Evolutionary conservation across 2,797 vertebrate species (phyloP).

Genomic region (Tapirus indicus): DNA sequence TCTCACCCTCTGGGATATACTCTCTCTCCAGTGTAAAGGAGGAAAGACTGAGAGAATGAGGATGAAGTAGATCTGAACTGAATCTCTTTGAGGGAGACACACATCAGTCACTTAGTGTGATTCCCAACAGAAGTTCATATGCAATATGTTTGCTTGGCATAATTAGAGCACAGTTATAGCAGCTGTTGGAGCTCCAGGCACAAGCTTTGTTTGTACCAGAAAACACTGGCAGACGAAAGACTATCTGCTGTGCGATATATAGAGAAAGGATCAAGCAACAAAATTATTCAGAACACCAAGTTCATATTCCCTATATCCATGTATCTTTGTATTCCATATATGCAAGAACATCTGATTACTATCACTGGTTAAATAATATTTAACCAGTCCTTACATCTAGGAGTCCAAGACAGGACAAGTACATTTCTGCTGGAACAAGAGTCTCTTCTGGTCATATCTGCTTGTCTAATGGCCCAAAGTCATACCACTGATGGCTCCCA

Average conservation of each 20-base stretch:
- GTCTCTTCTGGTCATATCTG: not conserved
- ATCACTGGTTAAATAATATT: slow-evolving; percentile 21
- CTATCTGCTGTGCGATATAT: not conserved
- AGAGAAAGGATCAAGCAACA: not conserved
- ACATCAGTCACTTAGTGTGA: not conserved
- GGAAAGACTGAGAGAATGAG: not conserved
- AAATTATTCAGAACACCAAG: not conserved
- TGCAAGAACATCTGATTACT: slow-evolving; percentile 9
- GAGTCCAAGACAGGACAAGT: not conserved
- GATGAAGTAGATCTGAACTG: slow-evolving; percentile 5
- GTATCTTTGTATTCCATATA: not conserved
- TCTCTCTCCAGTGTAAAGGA: not conserved
- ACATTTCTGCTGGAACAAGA: not conserved
- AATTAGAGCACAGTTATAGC: not conserved
- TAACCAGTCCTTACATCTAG: not conserved
- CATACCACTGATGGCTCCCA: not conserved
- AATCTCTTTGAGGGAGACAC: not conserved
- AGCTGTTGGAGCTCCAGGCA: not conserved
- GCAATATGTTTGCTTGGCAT: not conserved
- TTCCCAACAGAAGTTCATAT: not conserved
- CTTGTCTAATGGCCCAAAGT: not conserved
- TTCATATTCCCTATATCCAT: not conserved
- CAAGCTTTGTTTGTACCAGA: not conserved
- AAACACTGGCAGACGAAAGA: not conserved
- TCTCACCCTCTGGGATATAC: not conserved